Conservation (phyloP, 2,113 vertebrate species). For the Pipra filicauda region DNA sequence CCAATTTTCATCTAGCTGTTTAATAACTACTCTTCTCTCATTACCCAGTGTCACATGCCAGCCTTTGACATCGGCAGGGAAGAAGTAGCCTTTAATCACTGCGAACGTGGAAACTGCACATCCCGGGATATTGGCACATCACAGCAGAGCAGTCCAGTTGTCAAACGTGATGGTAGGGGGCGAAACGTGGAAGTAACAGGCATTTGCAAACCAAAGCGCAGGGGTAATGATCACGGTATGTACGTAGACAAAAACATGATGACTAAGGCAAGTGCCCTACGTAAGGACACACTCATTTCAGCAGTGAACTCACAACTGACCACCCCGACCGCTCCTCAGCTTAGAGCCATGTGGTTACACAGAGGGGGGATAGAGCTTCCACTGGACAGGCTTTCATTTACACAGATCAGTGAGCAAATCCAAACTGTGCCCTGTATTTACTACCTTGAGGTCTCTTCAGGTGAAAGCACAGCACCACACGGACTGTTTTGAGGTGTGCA, state of each 20-base stretch:
- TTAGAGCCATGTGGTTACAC: too few species aligned
- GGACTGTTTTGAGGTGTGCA: too few species aligned
- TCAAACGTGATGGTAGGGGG: slow-evolving; percentile 92
- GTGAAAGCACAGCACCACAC: too few species aligned
- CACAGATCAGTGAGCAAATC: too few species aligned
- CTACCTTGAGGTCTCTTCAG: too few species aligned
- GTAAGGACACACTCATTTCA: too few species aligned
- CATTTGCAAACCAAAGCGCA: slow-evolving; percentile 84
- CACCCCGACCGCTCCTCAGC: not conserved
- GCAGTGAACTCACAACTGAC: not conserved
- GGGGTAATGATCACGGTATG: slow-evolving; percentile 82
- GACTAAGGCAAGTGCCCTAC: too few species aligned
- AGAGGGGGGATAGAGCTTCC: too few species aligned
- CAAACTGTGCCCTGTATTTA: too few species aligned
- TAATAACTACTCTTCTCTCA: not conserved
- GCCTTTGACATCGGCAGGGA: slow-evolving; percentile 87
- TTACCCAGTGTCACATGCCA: slow-evolving; percentile 75
- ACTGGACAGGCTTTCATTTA: too few species aligned
- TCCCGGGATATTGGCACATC: slow-evolving; percentile 92
- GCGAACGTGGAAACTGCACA: slow-evolving; percentile 84
- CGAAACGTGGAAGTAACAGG: slow-evolving; percentile 82
- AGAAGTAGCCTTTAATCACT: slow-evolving; percentile 86
- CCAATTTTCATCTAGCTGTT: not conserved
- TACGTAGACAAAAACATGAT: too few species aligned
- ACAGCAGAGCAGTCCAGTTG: slow-evolving; percentile 93